A percentile compares a stretch with the other conserved stretches of the same genome.
Evolutionary conservation across 2,113 vertebrate species (phyloP).

Genomic region (Piaya cayana): DNA sequence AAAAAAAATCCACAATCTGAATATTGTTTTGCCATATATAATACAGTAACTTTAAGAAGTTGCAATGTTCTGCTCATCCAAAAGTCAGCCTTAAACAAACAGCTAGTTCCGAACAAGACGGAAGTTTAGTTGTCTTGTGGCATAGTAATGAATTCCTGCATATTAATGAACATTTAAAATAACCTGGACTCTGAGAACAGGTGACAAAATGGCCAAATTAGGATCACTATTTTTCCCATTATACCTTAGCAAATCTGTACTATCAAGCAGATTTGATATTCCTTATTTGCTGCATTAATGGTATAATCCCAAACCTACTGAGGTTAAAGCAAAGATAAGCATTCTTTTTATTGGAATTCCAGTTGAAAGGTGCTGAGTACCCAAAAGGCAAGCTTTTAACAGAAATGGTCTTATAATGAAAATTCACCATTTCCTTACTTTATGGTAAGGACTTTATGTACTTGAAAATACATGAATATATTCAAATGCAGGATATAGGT

Average conservation of each 20-base stretch:
- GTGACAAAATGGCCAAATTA: not conserved
- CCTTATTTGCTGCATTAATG: slow-evolving; percentile 35
- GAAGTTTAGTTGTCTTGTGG: not conserved
- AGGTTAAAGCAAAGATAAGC: slow-evolving; percentile 30
- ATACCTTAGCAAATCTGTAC: not conserved
- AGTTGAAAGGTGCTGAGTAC: slow-evolving; percentile 10
- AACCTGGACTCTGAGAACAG: not conserved
- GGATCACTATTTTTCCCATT: not conserved
- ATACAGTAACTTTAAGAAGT: not conserved
- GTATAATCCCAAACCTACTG: slow-evolving; percentile 24
- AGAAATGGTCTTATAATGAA: not conserved
- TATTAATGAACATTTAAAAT: not conserved
- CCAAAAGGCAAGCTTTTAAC: slow-evolving; percentile 37
- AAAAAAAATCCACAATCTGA: not conserved
- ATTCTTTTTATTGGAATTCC: slow-evolving; percentile 1
- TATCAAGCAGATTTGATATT: not conserved
- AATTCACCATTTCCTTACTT: not conserved
- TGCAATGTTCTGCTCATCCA: not conserved
- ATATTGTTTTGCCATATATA: not conserved
- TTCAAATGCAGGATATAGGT: not conserved
- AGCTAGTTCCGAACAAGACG: not conserved
- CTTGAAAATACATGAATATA: not conserved
- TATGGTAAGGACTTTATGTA: not conserved
- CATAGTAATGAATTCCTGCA: not conserved
- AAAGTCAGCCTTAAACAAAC: not conserved